Base-by-base conservation (phyloP, 2,797 vertebrate genomes). In the Acridotheres tristis region DNA sequence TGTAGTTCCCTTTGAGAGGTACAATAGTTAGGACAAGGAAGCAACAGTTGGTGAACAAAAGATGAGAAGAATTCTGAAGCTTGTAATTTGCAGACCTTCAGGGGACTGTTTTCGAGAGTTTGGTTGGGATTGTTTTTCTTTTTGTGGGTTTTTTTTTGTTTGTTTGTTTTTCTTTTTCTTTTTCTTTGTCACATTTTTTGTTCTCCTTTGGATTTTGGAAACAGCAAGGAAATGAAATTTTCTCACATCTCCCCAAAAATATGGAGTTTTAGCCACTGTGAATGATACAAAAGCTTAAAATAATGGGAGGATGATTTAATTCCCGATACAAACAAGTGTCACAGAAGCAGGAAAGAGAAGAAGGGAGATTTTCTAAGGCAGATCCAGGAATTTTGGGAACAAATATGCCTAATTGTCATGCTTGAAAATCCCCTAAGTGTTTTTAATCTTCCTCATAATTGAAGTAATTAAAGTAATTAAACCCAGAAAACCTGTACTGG, bases 391-490 rank as follows among this genome's bases (percentile, higher is more conserved):
- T 85, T 83, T 83, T 43, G 23, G 51, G 61, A 79, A 54, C 20
- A 42, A 34, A 22, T 45, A 81, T 36, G 25, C 12, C 16, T 85
- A 76, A 55, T 13, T 68, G 21, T 54, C 48, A 23, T 81, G 62
- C 69, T 91, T 85, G 43, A 94, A 93, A 94, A 91, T 89, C 76
- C 73, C 92, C 55, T 51, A 65, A 80, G 17, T 85, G 34, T 88
- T 93, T 93, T 59, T 61, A 63, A 88, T 58, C 34, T 85, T 76
- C 29, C n/a, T 92, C 59, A 38, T 84, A 88, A 91, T 55, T 92
- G 54, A 92, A 54, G 58, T 84, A 91, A 96, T 96, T 92, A 88
- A 93, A 94, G 63, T 91, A 88, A 93, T 94, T 95, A 92, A 93
- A 89, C 1, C 40, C 85, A 84, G 62, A 86, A 88, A 78, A 91